These are phyloP conservation scores for Thaleichthys pacificus DNA, from an alignment of 2,797 vertebrate species.

Conservation along the genomic window DNA sequence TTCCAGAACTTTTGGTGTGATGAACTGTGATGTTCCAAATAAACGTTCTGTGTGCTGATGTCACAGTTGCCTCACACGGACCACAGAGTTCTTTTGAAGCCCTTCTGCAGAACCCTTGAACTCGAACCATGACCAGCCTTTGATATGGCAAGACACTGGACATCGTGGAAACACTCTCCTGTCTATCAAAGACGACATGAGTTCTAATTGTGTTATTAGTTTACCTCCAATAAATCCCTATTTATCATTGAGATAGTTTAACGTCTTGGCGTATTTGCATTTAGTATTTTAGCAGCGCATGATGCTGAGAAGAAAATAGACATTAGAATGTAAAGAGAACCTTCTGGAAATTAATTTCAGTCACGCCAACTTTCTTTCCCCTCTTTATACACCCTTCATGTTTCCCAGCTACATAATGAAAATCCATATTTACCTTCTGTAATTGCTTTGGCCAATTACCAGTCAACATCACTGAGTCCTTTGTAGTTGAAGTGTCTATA, in stretches of 20 bases:
- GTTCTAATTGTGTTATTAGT: background rate
- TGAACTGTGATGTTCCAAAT: constrained; percentile 65
- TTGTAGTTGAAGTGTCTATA: constrained; percentile 62
- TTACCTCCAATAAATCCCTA: too few relatives aligned
- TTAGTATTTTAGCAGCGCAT: background rate
- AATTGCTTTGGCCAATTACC: constrained; percentile 72
- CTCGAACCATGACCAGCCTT: constrained; percentile 52
- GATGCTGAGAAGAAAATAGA: constrained; percentile 26
- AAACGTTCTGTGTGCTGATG: constrained; percentile 64
- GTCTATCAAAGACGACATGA: background rate
- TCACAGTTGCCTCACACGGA: constrained; percentile 66
- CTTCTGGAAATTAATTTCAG: constrained; percentile 50
- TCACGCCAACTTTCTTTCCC: constrained; percentile 36
- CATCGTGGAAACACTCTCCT: background rate
- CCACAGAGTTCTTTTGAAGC: constrained; percentile 64
- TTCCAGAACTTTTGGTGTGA: constrained; percentile 35
- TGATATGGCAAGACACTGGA: constrained; percentile 52
- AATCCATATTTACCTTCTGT: constrained; percentile 74
- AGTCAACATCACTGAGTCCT: constrained; percentile 70
- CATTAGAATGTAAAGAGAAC: constrained; percentile 47
- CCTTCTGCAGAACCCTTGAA: constrained; percentile 48
- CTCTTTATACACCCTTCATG: constrained; percentile 35
- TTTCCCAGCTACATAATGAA: constrained; percentile 53
- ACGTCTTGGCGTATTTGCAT: constrained; percentile 26
- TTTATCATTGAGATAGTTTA: background rate